Evolutionary conservation across 2,113 vertebrate genomes (phyloP).

Genomic region (Engraulis encrasicolus): DNA sequence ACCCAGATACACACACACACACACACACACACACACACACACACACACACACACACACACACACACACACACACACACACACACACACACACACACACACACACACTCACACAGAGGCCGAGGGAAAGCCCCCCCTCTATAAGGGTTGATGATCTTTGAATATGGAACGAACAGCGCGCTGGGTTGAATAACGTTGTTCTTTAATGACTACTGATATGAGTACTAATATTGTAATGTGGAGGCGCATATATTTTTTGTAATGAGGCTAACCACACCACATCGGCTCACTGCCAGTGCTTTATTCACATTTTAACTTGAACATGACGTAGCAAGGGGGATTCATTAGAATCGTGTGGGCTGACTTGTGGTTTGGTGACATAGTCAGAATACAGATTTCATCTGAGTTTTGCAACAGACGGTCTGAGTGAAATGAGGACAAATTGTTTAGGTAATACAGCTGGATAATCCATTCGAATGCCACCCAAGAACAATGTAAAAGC

Average conservation of each 20-base stretch:
- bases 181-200: neutral
- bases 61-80: too few species aligned
- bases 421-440: neutral
- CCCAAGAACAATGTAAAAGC: too few species aligned
- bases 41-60: too few species aligned
- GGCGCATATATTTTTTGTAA: neutral
- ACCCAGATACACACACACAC: too few species aligned
- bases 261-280: neutral
- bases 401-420: neutral
- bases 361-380: neutral
- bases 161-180: neutral
- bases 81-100: too few species aligned
- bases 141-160: conserved; percentile 52
- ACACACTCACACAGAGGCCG: too few species aligned
- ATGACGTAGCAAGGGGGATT: too few species aligned
- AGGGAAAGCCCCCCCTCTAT: conserved; percentile 31
- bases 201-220: too few species aligned
- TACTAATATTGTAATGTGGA: neutral
- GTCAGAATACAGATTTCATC: neutral
- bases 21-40: too few species aligned
- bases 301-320: neutral
- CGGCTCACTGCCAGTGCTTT: neutral
- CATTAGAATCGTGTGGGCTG: neutral
- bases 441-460: too few species aligned
- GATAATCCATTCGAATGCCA: too few species aligned